Evolutionary conservation across 2,113 vertebrate species (phyloP).

Genomic region (Callipepla squamata): DNA sequence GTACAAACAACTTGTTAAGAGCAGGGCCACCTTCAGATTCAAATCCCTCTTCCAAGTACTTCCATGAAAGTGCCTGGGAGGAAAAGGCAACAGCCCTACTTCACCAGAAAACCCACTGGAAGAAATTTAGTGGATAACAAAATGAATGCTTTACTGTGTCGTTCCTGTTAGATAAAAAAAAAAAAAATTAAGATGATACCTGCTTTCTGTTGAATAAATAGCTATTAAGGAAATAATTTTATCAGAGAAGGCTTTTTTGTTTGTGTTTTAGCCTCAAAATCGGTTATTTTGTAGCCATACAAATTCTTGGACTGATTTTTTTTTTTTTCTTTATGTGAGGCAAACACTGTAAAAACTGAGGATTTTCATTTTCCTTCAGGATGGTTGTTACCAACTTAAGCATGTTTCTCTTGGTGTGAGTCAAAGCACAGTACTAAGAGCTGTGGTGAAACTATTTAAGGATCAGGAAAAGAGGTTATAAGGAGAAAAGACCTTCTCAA

Average conservation of each 20-base stretch:
- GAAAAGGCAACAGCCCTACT: neutral
- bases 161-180: neutral
- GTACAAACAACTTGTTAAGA: neutral
- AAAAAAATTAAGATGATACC: neutral
- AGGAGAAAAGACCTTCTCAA: neutral
- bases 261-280: neutral
- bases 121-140: neutral
- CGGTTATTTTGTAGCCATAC: neutral
- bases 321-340: neutral
- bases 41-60: neutral
- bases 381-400: neutral
- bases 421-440: neutral
- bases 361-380: neutral
- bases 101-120: neutral
- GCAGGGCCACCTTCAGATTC: neutral
- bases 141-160: neutral
- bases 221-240: neutral
- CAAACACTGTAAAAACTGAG: neutral
- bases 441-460: neutral
- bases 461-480: neutral
- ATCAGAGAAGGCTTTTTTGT: neutral
- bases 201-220: neutral
- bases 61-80: neutral
- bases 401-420: neutral
- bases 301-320: neutral